These are phyloP conservation scores for Steinernema carpocapsae DNA, from an alignment of 2,888 invertebrate genomes.

Conservation along the genomic window DNA sequence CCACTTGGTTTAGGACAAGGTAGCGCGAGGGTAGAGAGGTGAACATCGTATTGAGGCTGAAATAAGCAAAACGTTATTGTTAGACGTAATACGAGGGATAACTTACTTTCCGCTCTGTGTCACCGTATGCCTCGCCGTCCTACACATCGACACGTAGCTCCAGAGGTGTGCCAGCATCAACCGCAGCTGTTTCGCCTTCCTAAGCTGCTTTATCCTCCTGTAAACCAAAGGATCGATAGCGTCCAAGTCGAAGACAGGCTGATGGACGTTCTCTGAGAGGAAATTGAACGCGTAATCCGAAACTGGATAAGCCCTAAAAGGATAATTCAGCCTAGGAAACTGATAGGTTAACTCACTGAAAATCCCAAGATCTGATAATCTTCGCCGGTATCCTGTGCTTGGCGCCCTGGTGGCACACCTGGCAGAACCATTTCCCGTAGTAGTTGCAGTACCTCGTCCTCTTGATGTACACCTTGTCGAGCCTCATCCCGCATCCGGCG, in stretches of 20 bases:
- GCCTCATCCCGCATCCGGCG: constrained; percentile 84
- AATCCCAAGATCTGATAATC: constrained; percentile 18
- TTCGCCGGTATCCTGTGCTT: constrained; percentile 71
- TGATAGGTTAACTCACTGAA: background rate
- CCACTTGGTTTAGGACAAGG: constrained; percentile 49
- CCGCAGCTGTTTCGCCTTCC: constrained; percentile 75
- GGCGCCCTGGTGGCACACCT: constrained; percentile 83
- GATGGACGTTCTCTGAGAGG: constrained; percentile 79
- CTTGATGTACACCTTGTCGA: constrained; percentile 77
- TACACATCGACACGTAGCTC: constrained; percentile 56
- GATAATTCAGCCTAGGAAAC: background rate
- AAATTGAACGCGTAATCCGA: constrained; percentile 81
- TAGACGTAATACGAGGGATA: constrained; percentile 28
- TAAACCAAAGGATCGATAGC: constrained; percentile 77
- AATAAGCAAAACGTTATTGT: too few species aligned
- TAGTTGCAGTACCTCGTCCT: constrained; percentile 78
- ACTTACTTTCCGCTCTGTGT: constrained; percentile 51
- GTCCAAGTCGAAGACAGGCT: constrained; percentile 79
- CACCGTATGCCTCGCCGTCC: constrained; percentile 75
- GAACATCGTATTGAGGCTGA: constrained; percentile 61
- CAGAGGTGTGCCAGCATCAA: constrained; percentile 77
- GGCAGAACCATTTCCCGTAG: constrained; percentile 83
- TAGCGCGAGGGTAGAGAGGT: constrained; percentile 58
- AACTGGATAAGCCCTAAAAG: constrained; percentile 77
- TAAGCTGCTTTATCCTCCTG: constrained; percentile 75